Evolutionary conservation across 2,888 invertebrate genomes (phyloP).

Genomic region (Euproctis similis): DNA sequence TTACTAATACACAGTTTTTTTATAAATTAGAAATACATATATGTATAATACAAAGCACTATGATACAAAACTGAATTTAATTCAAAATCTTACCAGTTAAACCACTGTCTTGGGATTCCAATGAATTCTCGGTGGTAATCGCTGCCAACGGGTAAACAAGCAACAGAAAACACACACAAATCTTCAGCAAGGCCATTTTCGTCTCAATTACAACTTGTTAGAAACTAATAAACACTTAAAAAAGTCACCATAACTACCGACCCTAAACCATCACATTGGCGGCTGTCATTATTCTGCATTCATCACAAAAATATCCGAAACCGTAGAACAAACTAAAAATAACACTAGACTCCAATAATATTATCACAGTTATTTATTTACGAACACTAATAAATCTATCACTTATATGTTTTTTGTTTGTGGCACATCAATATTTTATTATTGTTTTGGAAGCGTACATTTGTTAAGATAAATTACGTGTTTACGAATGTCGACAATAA

Average conservation of each 20-base stretch:
- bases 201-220: conserved; percentile 47
- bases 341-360: conserved; percentile 25
- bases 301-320: conserved; percentile 43
- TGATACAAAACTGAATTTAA: neutral
- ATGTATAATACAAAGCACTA: too few species aligned
- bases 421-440: conserved; percentile 19
- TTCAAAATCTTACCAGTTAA: conserved; percentile 40
- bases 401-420: conserved; percentile 15
- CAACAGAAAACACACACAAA: conserved; percentile 58
- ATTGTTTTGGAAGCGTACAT: conserved; percentile 26
- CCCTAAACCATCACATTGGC: conserved; percentile 25
- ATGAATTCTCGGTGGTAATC: conserved; percentile 51
- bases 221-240: conserved; percentile 46
- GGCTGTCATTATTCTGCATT: conserved; percentile 29
- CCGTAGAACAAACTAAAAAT: conserved; percentile 31
- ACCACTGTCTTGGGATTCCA: conserved; percentile 57
- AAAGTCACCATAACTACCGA: conserved; percentile 44
- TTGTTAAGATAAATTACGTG: conserved; percentile 43
- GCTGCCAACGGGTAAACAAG: conserved; percentile 54
- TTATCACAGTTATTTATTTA: conserved; percentile 30
- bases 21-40: too few species aligned
- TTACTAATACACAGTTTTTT: too few species aligned
- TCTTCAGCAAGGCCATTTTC: conserved; percentile 62
- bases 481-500: conserved; percentile 19
- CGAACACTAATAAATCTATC: conserved; percentile 12